phyloP scores from a whole-genome alignment of 2,113 vertebrate species.

The Octodon degus region DNA sequence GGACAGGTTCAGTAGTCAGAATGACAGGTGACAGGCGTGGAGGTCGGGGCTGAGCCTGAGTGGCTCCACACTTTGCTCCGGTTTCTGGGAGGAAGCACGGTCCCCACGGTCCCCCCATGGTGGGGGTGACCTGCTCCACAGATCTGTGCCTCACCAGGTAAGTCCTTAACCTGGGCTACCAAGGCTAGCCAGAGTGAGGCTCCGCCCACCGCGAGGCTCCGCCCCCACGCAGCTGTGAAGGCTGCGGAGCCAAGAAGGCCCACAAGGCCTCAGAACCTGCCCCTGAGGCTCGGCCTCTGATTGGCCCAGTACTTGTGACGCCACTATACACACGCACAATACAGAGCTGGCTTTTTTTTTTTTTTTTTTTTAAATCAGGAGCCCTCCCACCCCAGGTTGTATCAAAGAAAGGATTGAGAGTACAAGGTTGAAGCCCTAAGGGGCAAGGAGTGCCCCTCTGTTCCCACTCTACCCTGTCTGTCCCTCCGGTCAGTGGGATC shows the following conservation, averaged over 20 bases:
- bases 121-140: neutral
- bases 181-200: neutral
- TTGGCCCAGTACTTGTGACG: neutral
- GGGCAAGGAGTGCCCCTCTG: fast-evolving
- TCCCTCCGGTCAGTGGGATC: neutral
- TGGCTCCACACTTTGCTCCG: neutral
- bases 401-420: neutral
- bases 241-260: neutral
- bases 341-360: neutral
- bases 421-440: no score
- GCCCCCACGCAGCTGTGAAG: neutral
- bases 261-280: neutral
- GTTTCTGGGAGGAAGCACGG: neutral
- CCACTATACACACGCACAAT: fast-evolving
- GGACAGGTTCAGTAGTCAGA: no score
- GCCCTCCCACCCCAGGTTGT: neutral
- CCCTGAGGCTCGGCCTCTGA: neutral
- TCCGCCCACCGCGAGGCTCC: neutral
- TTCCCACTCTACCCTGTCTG: neutral
- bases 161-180: neutral
- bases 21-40: neutral
- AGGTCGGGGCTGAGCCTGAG: neutral
- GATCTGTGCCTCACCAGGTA: neutral
- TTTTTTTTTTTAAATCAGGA: no score
- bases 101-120: neutral